Evolutionary conservation across 1,140 invertebrate genomes (phyloP).

Genomic region (Yoshiicerus persimilis): DNA sequence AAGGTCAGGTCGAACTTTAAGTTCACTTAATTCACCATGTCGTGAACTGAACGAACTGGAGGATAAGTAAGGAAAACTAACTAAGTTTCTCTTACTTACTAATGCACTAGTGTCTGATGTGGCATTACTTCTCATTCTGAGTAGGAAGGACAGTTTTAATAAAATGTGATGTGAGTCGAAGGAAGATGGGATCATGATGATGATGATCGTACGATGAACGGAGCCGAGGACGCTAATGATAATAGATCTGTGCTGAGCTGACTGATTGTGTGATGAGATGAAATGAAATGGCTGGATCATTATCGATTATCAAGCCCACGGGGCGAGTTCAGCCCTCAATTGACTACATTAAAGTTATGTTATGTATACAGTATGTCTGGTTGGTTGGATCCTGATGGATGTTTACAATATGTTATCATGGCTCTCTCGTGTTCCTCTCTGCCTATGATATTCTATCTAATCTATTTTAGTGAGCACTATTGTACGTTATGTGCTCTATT

Average conservation of each 20-base stretch:
- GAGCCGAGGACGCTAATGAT: background rate
- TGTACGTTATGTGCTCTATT: background rate
- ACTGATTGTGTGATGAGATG: slow-evolving; percentile 19
- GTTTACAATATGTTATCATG: background rate
- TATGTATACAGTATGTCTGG: background rate
- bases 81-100: background rate
- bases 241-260: slow-evolving; percentile 8
- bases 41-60: background rate
- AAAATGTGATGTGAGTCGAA: background rate
- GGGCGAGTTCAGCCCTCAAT: background rate
- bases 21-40: background rate
- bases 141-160: background rate
- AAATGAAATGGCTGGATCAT: slow-evolving; percentile 14
- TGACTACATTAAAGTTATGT: background rate
- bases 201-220: background rate
- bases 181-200: background rate
- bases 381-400: background rate
- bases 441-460: background rate
- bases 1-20: background rate
- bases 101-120: background rate
- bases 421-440: too few species aligned
- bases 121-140: background rate
- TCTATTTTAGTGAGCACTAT: background rate
- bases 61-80: background rate
- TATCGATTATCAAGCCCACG: slow-evolving; percentile 2